Percentiles rank a stretch among this genome's conserved stretches.
These are phyloP conservation scores for Nixonia krombeini DNA, from an alignment of 1,140 invertebrate species.

Conservation along the genomic window DNA sequence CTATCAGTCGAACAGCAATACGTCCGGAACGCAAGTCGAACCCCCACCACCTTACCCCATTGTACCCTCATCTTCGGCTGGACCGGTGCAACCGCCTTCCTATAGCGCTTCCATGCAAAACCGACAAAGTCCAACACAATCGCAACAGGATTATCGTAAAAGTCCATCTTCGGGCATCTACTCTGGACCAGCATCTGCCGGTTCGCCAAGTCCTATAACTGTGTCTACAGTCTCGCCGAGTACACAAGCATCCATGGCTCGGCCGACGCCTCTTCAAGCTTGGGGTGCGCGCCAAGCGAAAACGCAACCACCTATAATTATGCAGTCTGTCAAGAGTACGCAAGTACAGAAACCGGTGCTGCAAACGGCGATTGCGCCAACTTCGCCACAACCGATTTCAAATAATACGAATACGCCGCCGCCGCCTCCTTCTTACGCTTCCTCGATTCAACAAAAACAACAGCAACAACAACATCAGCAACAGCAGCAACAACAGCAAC, in stretches of 20 bases:
- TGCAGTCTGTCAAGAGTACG: slow-evolving; percentile 96
- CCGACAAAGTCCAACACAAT: slow-evolving; percentile 87
- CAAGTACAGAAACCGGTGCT: slow-evolving; percentile 94
- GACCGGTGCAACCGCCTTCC: slow-evolving; percentile 83
- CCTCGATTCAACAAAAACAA: slow-evolving; percentile 83
- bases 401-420: slow-evolving; percentile 71
- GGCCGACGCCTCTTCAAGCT: slow-evolving; percentile 81
- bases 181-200: slow-evolving; percentile 83
- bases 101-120: slow-evolving; percentile 89
- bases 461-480: slow-evolving; percentile 70
- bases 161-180: slow-evolving; percentile 86
- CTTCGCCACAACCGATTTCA: slow-evolving; percentile 77
- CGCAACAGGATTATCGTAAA: slow-evolving; percentile 82
- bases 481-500: slow-evolving; percentile 71
- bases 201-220: slow-evolving; percentile 86
- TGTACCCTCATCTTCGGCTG: slow-evolving; percentile 72
- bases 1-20: slow-evolving; percentile 75
- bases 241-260: slow-evolving; percentile 75
- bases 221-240: slow-evolving; percentile 76
- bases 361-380: slow-evolving; percentile 93
- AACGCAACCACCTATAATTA: slow-evolving; percentile 92
- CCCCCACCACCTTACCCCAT: slow-evolving; percentile 86
- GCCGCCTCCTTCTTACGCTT: slow-evolving; percentile 85
- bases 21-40: slow-evolving; percentile 72
- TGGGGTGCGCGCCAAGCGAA: slow-evolving; percentile 87